Evolutionary conservation across 1,140 invertebrate genomes (phyloP).

Genomic region (Anastatus disparis): DNA sequence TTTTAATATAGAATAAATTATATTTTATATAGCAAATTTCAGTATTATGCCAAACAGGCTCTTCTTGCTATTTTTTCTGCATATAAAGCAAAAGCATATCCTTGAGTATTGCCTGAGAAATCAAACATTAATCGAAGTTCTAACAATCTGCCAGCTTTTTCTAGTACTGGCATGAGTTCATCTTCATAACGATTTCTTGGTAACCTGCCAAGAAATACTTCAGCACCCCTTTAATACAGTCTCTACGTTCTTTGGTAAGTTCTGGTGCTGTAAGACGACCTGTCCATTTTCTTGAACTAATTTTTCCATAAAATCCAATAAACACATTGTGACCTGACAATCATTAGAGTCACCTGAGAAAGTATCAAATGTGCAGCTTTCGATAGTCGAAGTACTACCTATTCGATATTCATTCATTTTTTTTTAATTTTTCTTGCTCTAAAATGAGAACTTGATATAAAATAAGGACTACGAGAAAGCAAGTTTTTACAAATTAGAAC

Average conservation of each 20-base stretch:
- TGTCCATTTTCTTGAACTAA: constrained; percentile 79
- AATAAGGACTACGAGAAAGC: no score
- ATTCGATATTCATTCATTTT: constrained; percentile 27
- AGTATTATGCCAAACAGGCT: constrained; percentile 69
- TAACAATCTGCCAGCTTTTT: constrained; percentile 60
- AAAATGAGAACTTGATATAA: no score
- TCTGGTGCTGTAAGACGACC: constrained; percentile 69
- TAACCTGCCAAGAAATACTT: constrained; percentile 78
- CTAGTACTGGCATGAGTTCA: constrained; percentile 74
- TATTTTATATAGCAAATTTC: not conserved
- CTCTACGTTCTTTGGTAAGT: constrained; percentile 57
- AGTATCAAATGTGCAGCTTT: not conserved
- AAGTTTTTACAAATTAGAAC: no score
- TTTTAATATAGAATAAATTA: not conserved
- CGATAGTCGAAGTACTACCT: constrained; percentile 22
- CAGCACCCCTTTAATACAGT: constrained; percentile 68
- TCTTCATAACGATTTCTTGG: constrained; percentile 77
- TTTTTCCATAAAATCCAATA: constrained; percentile 56
- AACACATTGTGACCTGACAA: constrained; percentile 49
- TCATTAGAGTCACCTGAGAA: constrained; percentile 28
- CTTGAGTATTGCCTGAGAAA: constrained; percentile 81
- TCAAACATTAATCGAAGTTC: constrained; percentile 84
- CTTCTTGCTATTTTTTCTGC: constrained; percentile 71
- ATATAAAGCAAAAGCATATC: constrained; percentile 85
- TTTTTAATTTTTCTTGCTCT: no score